Base-by-base conservation (phyloP, 2,113 vertebrate genomes). In the Engraulis encrasicolus region DNA sequence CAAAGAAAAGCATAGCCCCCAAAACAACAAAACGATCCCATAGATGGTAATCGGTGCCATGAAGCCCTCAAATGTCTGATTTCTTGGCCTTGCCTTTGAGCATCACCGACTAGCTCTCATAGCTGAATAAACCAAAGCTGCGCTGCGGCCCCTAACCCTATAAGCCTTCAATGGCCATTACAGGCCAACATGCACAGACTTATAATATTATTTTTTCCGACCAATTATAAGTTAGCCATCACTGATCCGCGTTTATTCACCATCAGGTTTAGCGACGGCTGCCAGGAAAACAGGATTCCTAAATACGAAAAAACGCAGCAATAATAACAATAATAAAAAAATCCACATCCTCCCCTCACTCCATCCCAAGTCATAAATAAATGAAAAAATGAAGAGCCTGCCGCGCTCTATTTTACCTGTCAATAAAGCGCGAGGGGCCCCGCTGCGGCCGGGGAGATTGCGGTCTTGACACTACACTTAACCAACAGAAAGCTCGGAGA, bases 311-410 rank as follows among this genome's bases (percentile, higher is more conserved):
- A 89, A 93, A 89, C 49, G 85, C 86, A 87, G 87, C 89, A 90
- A 85, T 84, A 90, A 92, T 87, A 92, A 91, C 87, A 91, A 92
- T 87, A 90, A 88, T 91, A 91, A 92, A 90, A n/a, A 92, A 90
- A 91, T 90, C 89, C 87, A 90, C 93, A 93, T 92, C 92, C 92
- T 93, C 90, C 12, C 0, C 11, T 34, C 27, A 0, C 11, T 34
- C 27, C 12, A 15, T 92, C 89, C 92, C 89, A 81, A 84, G 90
- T 91, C 93, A 94, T 95, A 89, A 95, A 95, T 95, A 93, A 95
- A 95, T 27, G 92, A 91, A 93, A 89, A 89, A 92, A 74, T 15
- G 27, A n/a, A n/a, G 14, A 74, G 23, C 31, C 27, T 90, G 88
- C 88, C 92, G 92, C 82, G 86, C 85, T 87, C 85, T 90, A 86